Percentiles rank a stretch among this genome's conserved stretches.
phyloP scores from a whole-genome alignment of 2,888 invertebrate genomes.

The Heterodera filipjevi region DNA sequence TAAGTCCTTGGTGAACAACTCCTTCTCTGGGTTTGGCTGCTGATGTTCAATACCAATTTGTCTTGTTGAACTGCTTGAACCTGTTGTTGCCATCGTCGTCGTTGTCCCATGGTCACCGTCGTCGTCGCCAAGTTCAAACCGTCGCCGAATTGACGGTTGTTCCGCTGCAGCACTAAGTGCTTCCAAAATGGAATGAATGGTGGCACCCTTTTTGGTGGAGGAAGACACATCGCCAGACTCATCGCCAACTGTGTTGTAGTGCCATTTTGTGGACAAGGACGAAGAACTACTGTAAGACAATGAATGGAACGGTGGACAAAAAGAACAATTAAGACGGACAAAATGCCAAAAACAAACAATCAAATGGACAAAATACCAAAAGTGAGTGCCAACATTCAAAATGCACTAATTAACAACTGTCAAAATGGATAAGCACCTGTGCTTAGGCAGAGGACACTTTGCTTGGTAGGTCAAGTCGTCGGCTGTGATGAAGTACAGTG shows the following conservation, averaged over 20 bases:
- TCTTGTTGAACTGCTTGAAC: not conserved
- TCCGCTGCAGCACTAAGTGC: conserved; percentile 2
- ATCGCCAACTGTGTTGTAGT: not conserved
- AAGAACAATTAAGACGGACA: not conserved
- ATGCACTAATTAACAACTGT: not conserved
- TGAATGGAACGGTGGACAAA: not conserved
- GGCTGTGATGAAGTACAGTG: conserved; percentile 65
- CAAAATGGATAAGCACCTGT: not conserved
- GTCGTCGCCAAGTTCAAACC: not conserved
- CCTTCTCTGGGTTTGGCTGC: conserved; percentile 1
- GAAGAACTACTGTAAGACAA: not conserved
- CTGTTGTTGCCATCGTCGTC: not conserved
- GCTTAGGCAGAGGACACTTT: conserved; percentile 46
- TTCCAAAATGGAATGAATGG: conserved; percentile 7
- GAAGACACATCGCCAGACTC: not conserved
- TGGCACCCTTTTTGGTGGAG: not conserved
- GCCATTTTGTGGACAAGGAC: conserved; percentile 9
- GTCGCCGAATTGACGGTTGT: conserved; percentile 3
- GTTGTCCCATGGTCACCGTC: not conserved
- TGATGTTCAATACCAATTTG: not conserved
- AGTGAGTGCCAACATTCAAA: not conserved
- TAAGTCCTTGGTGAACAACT: conserved; percentile 46
- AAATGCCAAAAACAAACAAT: not conserved
- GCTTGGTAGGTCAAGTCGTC: conserved; percentile 65
- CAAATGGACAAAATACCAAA: not conserved